phyloP scores from a whole-genome alignment of 2,888 invertebrate species.

The Melanotus villosus region DNA sequence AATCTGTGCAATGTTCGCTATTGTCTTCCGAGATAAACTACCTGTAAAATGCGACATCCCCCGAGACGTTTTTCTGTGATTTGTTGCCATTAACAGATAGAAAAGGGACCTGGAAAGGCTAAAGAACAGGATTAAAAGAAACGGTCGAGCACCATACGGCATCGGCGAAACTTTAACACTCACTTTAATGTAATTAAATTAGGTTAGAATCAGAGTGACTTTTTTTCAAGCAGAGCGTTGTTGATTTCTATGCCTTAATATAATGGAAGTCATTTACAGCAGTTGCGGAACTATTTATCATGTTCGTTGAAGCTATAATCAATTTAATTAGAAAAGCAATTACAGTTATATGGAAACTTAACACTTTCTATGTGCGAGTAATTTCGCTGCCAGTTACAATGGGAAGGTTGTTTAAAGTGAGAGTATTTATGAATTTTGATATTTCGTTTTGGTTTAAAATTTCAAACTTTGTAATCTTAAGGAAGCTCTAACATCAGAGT shows the following conservation, averaged over 20 bases:
- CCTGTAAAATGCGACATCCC: not conserved
- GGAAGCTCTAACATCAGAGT: too few relatives aligned
- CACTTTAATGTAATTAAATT: too few relatives aligned
- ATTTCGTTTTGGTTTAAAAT: too few relatives aligned
- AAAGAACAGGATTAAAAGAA: not conserved
- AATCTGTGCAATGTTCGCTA: too few relatives aligned
- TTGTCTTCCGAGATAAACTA: not conserved
- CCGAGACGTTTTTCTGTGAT: not conserved
- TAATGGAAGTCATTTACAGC: not conserved
- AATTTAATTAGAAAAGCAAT: slow-evolving; percentile 2
- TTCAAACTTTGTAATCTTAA: too few relatives aligned
- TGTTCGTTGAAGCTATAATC: not conserved
- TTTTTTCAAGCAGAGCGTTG: not conserved
- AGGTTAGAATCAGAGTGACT: too few relatives aligned
- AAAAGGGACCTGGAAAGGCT: not conserved
- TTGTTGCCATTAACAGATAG: slow-evolving; percentile 14
- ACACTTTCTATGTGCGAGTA: slow-evolving; percentile 1
- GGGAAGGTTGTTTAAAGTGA: too few relatives aligned
- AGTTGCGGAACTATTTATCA: not conserved
- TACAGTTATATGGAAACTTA: not conserved
- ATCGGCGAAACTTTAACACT: too few relatives aligned
- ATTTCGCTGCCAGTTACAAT: not conserved
- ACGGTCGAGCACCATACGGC: not conserved
- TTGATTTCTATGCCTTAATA: not conserved
- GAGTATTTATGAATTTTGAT: too few relatives aligned